Base-by-base conservation (phyloP, 92 coral and sea anemone species). In the Umimayanthus kanabou region DNA sequence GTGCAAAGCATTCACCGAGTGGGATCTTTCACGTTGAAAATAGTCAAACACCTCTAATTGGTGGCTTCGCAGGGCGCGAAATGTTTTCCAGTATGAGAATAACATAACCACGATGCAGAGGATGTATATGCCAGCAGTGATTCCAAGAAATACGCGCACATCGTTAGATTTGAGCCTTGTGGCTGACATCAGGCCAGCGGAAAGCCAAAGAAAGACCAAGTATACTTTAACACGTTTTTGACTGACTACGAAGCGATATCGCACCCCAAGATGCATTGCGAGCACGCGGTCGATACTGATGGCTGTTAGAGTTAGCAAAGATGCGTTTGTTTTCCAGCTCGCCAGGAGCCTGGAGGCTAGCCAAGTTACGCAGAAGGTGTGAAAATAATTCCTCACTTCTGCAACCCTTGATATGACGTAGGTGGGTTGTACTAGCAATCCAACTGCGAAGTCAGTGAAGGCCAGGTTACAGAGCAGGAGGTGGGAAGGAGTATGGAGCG, bases 211-310 rank as follows among this genome's bases (percentile, higher is more conserved):
- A 8, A 88, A 47, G 0, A 45, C 74, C 23, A 91, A 70, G 14
- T 37, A 57, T 26, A 65, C 18, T 13, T 50, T 73, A 66, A 88
- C 77, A 39, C 88, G 86, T 74, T 65, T 84, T 11, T 61, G 79
- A 15, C 87, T 85, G 1, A 91, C 89, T 2, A 85, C 87, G 15
- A 91, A 6, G 23, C 93, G 91, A 50, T 91, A 88, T 22, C 87
- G 80, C 58, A 85, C 49, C 9, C 93, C 75, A 50, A 88, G 89
- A 40, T 88, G 76, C 84, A 91, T 66, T 9, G 93, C 93, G 6
- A 91, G 89, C 39, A 85, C 89, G 40, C 93, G 89, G 42, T 91
- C 93, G 23, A 91, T 61, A 74, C 93, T 91, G 14, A 91, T 88
- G 11, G 87, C 91, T 1, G 93, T 88, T 55, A 88, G 87, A 67